Conservation (phyloP, 2,113 vertebrate genomes). For the Zosterops japonicus region DNA sequence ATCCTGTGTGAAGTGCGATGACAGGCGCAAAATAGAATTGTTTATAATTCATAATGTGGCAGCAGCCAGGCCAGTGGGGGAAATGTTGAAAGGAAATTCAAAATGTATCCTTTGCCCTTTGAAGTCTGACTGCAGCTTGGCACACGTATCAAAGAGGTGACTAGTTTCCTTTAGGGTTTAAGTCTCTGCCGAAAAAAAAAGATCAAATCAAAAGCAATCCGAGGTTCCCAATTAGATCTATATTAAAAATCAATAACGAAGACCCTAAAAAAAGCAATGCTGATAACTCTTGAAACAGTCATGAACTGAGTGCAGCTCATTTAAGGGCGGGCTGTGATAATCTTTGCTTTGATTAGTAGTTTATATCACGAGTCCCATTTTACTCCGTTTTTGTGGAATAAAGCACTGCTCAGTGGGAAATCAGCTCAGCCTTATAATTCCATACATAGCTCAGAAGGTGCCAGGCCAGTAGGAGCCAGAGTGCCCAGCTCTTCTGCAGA, state of each 20-base stretch:
- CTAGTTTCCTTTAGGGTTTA: conserved; percentile 56
- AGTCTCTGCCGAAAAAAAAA: conserved; percentile 20
- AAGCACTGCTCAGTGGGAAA: neutral
- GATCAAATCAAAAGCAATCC: conserved; percentile 47
- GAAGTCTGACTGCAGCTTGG: conserved; percentile 61
- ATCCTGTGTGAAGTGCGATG: neutral
- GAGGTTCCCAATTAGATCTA: conserved; percentile 40
- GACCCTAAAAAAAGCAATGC: conserved; percentile 13
- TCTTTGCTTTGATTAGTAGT: conserved; percentile 30
- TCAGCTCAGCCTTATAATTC: neutral
- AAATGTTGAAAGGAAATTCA: conserved; percentile 65
- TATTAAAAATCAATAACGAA: conserved; percentile 62
- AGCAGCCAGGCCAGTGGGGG: conserved; percentile 52
- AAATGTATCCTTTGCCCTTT: conserved; percentile 64
- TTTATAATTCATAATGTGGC: conserved; percentile 63
- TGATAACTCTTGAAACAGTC: neutral
- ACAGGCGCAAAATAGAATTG: conserved; percentile 39
- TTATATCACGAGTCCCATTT: neutral
- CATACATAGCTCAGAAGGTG: neutral
- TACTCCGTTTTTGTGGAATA: neutral
- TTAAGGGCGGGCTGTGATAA: conserved; percentile 31
- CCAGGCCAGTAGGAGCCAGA: neutral
- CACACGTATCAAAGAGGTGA: conserved; percentile 59
- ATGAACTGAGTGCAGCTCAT: neutral
- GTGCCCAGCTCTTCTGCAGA: neutral